These are phyloP conservation scores for Anoplophora glabripennis DNA, from an alignment of 1,140 invertebrate species.

Conservation along the genomic window DNA sequence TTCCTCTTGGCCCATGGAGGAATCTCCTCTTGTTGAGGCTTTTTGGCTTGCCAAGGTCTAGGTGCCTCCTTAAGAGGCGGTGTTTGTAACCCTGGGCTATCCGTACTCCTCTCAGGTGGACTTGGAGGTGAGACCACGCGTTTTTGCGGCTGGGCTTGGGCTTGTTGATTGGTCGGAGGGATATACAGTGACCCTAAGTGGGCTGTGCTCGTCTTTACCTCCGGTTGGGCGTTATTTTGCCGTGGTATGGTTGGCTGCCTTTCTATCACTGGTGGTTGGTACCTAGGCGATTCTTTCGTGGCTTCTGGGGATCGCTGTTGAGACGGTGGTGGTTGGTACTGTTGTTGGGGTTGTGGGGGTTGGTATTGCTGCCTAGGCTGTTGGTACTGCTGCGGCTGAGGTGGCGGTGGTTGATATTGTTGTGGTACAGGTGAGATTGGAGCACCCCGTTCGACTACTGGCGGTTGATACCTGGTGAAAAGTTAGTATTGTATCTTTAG, in stretches of 20 bases:
- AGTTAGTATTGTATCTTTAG: too few species aligned
- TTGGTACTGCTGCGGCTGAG: slow-evolving; percentile 13
- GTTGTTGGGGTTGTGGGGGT: slow-evolving; percentile 38
- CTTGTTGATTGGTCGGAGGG: slow-evolving; percentile 41
- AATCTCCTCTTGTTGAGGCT: slow-evolving; percentile 34
- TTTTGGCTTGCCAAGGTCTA: slow-evolving; percentile 45
- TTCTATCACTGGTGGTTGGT: slow-evolving; percentile 30
- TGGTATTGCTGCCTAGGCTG: slow-evolving; percentile 9
- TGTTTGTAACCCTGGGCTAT: slow-evolving; percentile 50
- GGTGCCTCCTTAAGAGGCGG: slow-evolving; percentile 45
- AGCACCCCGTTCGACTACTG: slow-evolving; percentile 1
- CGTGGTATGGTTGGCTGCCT: slow-evolving; percentile 19
- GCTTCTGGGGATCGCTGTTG: slow-evolving; percentile 19
- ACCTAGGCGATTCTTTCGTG: slow-evolving; percentile 18
- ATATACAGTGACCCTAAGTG: slow-evolving; percentile 46
- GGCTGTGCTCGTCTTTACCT: slow-evolving; percentile 22
- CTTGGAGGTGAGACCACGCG: slow-evolving; percentile 28
- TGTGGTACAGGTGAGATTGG: slow-evolving; percentile 21
- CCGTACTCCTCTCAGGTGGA: slow-evolving; percentile 54
- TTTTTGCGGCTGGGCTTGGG: slow-evolving; percentile 26
- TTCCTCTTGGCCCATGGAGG: slow-evolving; percentile 42
- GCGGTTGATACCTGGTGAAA: slow-evolving; percentile 2
- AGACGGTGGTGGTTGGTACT: slow-evolving; percentile 13
- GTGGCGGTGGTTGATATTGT: slow-evolving; percentile 11
- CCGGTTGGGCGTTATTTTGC: slow-evolving; percentile 12